Evolutionary conservation across 1,140 invertebrate species (phyloP).

Genomic region (Drosophila athabasca): DNA sequence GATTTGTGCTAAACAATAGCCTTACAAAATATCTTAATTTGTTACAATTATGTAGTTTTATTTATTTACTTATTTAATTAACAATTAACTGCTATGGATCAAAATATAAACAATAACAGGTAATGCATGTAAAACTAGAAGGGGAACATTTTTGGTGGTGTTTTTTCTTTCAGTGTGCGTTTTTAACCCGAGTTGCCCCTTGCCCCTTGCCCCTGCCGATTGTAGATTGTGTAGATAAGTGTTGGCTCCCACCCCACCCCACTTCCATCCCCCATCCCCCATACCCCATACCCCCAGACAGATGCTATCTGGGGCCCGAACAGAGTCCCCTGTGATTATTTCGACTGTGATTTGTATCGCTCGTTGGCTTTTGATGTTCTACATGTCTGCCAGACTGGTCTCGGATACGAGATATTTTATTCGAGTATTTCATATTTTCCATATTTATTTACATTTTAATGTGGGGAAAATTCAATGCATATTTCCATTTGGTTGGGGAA

Average conservation of each 20-base stretch:
- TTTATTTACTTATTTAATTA: too few relatives aligned
- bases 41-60: too few relatives aligned
- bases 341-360: conserved; percentile 65
- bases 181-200: too few relatives aligned
- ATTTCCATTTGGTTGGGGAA: conserved; percentile 74
- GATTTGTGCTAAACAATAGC: too few relatives aligned
- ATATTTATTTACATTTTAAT: conserved; percentile 75
- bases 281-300: neutral
- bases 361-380: conserved; percentile 56
- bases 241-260: conserved; percentile 19
- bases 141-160: too few relatives aligned
- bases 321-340: conserved; percentile 50
- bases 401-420: conserved; percentile 30
- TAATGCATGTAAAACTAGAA: too few relatives aligned
- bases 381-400: neutral
- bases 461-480: conserved; percentile 57
- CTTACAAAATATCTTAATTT: too few relatives aligned
- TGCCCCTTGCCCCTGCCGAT: too few relatives aligned
- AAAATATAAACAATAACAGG: too few relatives aligned
- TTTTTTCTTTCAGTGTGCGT: too few relatives aligned
- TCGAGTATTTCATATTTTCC: conserved; percentile 27
- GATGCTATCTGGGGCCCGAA: neutral
- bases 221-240: conserved; percentile 4
- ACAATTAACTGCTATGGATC: too few relatives aligned
- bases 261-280: neutral